phyloP scores from a whole-genome alignment of 1,140 invertebrate species.

The Drosophila ercepeae region DNA sequence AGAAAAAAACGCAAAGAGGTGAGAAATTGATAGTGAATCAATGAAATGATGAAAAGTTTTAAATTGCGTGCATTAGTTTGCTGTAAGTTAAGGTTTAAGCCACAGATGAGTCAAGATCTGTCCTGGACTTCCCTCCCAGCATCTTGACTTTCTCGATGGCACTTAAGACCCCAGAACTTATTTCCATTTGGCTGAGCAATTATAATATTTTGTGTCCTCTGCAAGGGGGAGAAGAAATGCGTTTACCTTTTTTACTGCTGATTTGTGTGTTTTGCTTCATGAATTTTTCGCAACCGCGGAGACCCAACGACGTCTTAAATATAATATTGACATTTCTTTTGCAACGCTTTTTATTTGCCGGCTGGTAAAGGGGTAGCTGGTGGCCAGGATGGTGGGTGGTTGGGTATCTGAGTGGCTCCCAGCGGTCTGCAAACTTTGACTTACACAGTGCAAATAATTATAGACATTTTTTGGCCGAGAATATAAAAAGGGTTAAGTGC shows the following conservation, averaged over 20 bases:
- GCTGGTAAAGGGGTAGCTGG: background rate
- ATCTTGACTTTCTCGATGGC: conserved; percentile 43
- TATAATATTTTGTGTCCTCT: conserved; percentile 72
- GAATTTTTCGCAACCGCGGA: conserved; percentile 67
- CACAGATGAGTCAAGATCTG: conserved; percentile 1
- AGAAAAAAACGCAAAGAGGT: background rate
- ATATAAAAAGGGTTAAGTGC: conserved; percentile 76
- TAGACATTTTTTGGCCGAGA: conserved; percentile 58
- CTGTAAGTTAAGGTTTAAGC: too few species aligned
- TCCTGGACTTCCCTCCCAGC: conserved; percentile 31
- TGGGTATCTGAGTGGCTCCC: conserved; percentile 10
- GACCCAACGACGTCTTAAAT: conserved; percentile 72
- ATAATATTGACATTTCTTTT: conserved; percentile 82
- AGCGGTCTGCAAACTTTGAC: conserved; percentile 67
- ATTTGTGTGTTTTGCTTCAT: conserved; percentile 76
- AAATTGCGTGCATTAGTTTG: conserved; percentile 6
- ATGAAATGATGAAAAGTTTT: conserved; percentile 39
- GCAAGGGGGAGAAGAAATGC: conserved; percentile 38
- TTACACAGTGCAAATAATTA: conserved; percentile 79
- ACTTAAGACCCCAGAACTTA: conserved; percentile 80
- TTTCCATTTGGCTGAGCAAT: conserved; percentile 80
- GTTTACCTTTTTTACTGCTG: conserved; percentile 75
- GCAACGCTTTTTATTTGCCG: conserved; percentile 39
- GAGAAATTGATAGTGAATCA: conserved; percentile 17
- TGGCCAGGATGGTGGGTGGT: background rate